A percentile compares a stretch with the other conserved stretches of the same genome.
Conservation (phyloP, 1,140 invertebrate species). For the Gonatopus flavifemur region DNA sequence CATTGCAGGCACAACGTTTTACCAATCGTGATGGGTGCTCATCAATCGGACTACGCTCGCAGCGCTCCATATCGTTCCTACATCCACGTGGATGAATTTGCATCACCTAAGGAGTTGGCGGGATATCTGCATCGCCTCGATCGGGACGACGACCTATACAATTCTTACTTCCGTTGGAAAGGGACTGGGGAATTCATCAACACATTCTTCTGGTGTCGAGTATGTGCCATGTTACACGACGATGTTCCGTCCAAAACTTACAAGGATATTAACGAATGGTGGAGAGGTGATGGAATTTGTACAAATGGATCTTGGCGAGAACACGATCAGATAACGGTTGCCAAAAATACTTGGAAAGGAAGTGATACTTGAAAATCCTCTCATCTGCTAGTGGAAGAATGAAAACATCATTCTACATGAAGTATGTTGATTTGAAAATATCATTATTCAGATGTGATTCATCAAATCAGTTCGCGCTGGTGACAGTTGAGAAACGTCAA, state of each 20-base stretch:
- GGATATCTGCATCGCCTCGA: slow-evolving; percentile 84
- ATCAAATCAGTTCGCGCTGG: too few relatives aligned
- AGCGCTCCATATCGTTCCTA: slow-evolving; percentile 85
- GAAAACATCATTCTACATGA: too few relatives aligned
- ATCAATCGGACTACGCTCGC: slow-evolving; percentile 83
- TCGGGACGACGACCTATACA: slow-evolving; percentile 84
- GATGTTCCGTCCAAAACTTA: slow-evolving; percentile 69
- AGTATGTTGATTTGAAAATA: too few relatives aligned
- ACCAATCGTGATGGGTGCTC: slow-evolving; percentile 94
- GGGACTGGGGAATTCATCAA: slow-evolving; percentile 93
- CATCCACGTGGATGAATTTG: slow-evolving; percentile 94
- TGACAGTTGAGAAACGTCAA: too few relatives aligned
- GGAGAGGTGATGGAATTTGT: slow-evolving; percentile 75
- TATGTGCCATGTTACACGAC: slow-evolving; percentile 89
- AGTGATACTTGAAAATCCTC: too few relatives aligned
- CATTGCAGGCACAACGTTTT: slow-evolving; percentile 79
- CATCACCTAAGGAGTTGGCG: slow-evolving; percentile 79
- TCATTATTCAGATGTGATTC: too few relatives aligned
- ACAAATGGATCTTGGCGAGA: slow-evolving; percentile 70
- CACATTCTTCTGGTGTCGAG: slow-evolving; percentile 92
- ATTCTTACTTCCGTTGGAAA: slow-evolving; percentile 89
- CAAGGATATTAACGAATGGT: slow-evolving; percentile 84
- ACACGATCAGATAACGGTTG: too few relatives aligned
- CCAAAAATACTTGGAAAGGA: too few relatives aligned
- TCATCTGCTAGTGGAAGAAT: too few relatives aligned